A percentile compares a stretch with the other conserved stretches of the same genome.
phyloP scores from a whole-genome alignment of 2,113 vertebrate species.

The Monarcha castaneiventris region DNA sequence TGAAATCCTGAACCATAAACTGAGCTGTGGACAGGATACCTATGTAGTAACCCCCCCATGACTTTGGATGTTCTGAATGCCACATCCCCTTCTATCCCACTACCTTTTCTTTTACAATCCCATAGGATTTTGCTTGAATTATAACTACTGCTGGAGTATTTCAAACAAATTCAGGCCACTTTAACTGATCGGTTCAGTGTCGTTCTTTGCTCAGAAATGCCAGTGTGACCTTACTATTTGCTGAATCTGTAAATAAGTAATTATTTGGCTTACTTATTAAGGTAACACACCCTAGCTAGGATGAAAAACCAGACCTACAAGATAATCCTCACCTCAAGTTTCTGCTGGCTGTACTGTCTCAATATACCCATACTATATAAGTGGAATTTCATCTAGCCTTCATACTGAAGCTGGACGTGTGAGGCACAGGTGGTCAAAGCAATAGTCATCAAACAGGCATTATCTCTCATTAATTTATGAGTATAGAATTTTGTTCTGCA shows the following conservation, averaged over 20 bases:
- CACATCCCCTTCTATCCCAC: not conserved
- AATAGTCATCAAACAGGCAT: not conserved
- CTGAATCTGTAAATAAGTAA: constrained; percentile 74
- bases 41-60: not conserved
- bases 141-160: not conserved
- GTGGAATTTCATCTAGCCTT: not conserved
- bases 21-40: not conserved
- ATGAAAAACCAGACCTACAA: constrained; percentile 71
- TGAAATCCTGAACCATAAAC: not conserved
- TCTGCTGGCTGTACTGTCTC: constrained; percentile 35
- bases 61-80: not conserved
- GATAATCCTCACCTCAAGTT: constrained; percentile 64
- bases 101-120: not conserved
- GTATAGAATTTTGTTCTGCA: not conserved
- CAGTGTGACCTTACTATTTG: constrained; percentile 56
- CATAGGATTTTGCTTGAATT: not conserved
- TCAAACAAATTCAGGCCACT: not conserved
- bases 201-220: constrained; percentile 38
- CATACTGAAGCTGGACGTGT: not conserved
- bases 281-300: constrained; percentile 64
- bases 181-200: not conserved
- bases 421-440: not conserved
- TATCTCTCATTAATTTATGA: not conserved
- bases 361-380: not conserved
- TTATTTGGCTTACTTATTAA: constrained; percentile 74